Conservation (phyloP, 2,888 invertebrate species). For the Loripinus fragilis region DNA sequence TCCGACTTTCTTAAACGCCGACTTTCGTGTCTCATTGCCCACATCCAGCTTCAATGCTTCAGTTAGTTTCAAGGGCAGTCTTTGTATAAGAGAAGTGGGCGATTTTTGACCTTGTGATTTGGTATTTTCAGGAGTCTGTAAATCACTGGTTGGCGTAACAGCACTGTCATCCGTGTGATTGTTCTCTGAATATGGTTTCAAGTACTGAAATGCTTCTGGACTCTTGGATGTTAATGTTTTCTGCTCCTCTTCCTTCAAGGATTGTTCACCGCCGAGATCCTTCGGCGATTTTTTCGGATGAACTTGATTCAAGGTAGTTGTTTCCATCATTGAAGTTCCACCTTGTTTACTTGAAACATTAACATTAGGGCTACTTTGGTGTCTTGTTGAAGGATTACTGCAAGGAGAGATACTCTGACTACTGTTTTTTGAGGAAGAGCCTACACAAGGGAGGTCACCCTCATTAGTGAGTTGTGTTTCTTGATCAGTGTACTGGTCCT, state of each 20-base stretch:
- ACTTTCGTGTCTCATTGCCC: background rate
- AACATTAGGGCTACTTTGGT: background rate
- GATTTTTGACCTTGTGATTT: background rate
- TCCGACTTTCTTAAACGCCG: slow-evolving; percentile 10
- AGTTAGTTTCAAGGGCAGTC: background rate
- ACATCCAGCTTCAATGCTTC: background rate
- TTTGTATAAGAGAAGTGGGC: background rate
- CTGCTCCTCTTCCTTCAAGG: background rate
- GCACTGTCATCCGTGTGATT: background rate
- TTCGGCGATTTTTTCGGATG: background rate
- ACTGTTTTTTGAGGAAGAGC: background rate
- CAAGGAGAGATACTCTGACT: background rate
- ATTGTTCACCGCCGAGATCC: background rate
- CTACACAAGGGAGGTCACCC: background rate
- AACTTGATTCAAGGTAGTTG: background rate
- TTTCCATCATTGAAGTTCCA: background rate
- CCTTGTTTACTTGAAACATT: background rate
- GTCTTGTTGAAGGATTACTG: background rate
- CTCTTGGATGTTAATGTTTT: slow-evolving; percentile 5
- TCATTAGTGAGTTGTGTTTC: background rate
- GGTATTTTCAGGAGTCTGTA: background rate
- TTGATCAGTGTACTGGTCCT: slow-evolving; percentile 2
- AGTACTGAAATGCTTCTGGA: background rate
- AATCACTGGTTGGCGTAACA: background rate
- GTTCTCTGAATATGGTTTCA: background rate